A percentile compares a stretch with the other conserved stretches of the same genome.
phyloP scores from a whole-genome alignment of 2,888 invertebrate genomes.

The Nephrotoma appendiculata region DNA sequence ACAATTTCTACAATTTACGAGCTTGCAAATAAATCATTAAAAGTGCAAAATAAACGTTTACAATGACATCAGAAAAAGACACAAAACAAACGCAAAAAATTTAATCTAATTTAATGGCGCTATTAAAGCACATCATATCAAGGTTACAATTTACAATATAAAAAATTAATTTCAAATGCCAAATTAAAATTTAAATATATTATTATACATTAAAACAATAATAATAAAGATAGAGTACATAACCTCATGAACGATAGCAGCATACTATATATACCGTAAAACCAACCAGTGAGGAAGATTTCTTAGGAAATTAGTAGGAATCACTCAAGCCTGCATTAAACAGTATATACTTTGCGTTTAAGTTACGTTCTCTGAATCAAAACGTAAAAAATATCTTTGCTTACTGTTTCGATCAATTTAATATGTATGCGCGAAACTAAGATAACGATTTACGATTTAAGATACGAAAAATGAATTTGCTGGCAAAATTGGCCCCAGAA shows the following conservation, averaged over 20 bases:
- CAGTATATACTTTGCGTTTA: neutral
- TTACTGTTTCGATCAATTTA: neutral
- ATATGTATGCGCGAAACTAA: neutral
- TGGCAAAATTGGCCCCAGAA: neutral
- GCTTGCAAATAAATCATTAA: neutral
- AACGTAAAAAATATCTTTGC: neutral
- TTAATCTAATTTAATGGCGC: neutral
- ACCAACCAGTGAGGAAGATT: neutral
- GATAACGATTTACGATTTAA: neutral
- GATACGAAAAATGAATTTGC: neutral
- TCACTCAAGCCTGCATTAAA: neutral
- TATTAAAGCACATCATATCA: neutral
- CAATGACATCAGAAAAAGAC: neutral
- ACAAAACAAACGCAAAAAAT: neutral
- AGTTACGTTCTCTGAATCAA: neutral
- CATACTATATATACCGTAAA: neutral
- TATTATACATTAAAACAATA: too few relatives aligned
- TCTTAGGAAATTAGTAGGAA: neutral
- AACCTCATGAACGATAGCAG: neutral
- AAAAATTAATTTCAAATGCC: neutral
- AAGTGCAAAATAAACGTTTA: neutral
- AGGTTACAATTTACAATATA: neutral
- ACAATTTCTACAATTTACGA: neutral
- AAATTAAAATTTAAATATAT: neutral
- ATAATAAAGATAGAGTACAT: neutral